Base-by-base conservation (phyloP, 2,797 vertebrate genomes). In the Gadopsis marmoratus region DNA sequence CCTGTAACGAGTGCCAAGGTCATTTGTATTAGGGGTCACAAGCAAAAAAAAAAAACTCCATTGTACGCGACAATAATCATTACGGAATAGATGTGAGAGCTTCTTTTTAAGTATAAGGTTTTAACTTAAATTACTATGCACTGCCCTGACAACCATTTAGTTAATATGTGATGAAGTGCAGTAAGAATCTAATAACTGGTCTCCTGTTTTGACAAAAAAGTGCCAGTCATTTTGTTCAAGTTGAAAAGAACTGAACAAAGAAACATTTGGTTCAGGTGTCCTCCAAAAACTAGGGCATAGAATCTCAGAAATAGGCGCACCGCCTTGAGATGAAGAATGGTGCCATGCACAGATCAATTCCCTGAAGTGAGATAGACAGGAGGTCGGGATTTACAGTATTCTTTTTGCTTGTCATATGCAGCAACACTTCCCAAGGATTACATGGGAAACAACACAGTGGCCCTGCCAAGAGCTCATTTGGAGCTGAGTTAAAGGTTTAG, bases 401-500 rank as follows among this genome's bases (percentile, higher is more conserved):
- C 8, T 41, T 70, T 45, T 23, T 14, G 41, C 62, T 62, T 74
- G 67, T 65, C 50, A 41, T n/a, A 7, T 59, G 64, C 48, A 62
- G 11, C 65, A 37, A 48, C 7, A 29, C 21, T 16, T 56, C 55
- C n/a, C 21, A 63, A 45, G 17, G 37, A 59, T 51, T 29, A 39
- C 65, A 56, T 21, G 35, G 31, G 14, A 29, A 61, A 66, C 21
- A 35, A n/a, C 65, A 29, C 63, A 4, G 39, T 0, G 33, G 1
- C 17, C 33, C 16, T 37, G 67, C 10, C 37, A 43, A 48, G 33
- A 65, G 35, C 70, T 76, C 64, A 59, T 66, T n/a, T 68, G 51
- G 21, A 72, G 78, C 56, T 35, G 45, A 66, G 69, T 69, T 50
- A 71, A 76, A 82, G 51, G 26, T 81, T 70, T 39, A 26, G 51